Base-by-base conservation (phyloP, 1,140 invertebrate species). In the Papilio machaon region DNA sequence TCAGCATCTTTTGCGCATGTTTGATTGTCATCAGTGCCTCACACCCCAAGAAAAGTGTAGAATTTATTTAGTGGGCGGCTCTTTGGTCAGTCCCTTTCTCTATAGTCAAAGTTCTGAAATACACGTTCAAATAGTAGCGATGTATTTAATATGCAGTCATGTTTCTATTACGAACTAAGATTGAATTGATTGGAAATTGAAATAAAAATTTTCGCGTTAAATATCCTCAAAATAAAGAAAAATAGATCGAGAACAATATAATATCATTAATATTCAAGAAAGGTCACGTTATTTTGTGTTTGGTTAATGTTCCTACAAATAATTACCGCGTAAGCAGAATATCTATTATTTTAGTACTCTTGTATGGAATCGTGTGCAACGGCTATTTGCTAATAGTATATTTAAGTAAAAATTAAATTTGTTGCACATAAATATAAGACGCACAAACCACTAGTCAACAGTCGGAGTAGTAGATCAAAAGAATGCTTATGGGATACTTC, bases 391-490 rank as follows among this genome's bases (percentile, higher is more conserved):
- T 49, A 49, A 49, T 4, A 49, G 10, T 49, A 49, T 11, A 49
- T 11, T 10, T 49, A 49, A n/a, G 7, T 58, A 8, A 58, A 58
- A 67, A 67, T 64, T 10, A 67, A 67, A 67, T 67, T 2, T 67
- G 11, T 67, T 67, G 3, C 13, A 67, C 30, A 35, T 38, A 67
- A 35, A 67, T 10, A 64, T 23, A 30, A 30, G 10, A 67, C 10
- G 23, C 30, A 67, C 64, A 67, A 67, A 67, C 58, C 7, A 19
- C 64, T 15, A 35, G 10, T 67, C 64, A 67, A 11, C 64, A 67
- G 64, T 67, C 64, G 11, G 23, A 67, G 23, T 30, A 67, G 64
- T 67, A n/a, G 64, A 67, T 67, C 64, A 67, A 67, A 67, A 67
- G 64, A 67, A 67, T 67, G 64, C 64, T 67, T 67, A 35, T 9